Conservation (phyloP, 1,140 invertebrate species). For the Drosophila tsacasi region DNA sequence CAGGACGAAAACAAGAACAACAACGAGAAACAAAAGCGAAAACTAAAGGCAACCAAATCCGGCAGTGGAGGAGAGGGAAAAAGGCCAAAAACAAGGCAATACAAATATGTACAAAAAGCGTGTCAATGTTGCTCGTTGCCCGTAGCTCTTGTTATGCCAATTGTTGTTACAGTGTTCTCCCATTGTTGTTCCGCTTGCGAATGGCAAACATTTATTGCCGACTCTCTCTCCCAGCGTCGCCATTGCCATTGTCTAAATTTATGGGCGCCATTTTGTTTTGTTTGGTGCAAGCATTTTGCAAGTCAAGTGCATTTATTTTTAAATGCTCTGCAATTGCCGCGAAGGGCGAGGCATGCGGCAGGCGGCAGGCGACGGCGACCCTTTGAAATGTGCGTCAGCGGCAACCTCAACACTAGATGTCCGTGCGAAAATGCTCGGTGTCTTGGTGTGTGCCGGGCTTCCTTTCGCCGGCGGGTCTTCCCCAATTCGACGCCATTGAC, state of each 20-base stretch:
- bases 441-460: conserved; percentile 32
- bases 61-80: not conserved
- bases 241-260: conserved; percentile 69
- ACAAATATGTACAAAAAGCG: conserved; percentile 66
- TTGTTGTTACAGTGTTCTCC: conserved; percentile 28
- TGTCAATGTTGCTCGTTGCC: conserved; percentile 56
- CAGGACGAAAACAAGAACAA: conserved; percentile 6
- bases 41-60: conserved; percentile 19
- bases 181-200: conserved; percentile 42
- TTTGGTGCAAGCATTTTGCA: conserved; percentile 58
- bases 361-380: no score
- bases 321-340: conserved; percentile 50
- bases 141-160: conserved; percentile 48
- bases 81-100: conserved; percentile 23
- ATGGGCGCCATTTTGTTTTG: conserved; percentile 68
- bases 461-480: conserved; percentile 35
- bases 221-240: conserved; percentile 31
- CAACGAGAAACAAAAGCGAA: conserved; percentile 15
- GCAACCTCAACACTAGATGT: conserved; percentile 69
- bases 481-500: conserved; percentile 50
- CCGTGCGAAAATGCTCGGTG: conserved; percentile 15
- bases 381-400: conserved; percentile 65
- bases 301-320: conserved; percentile 79
- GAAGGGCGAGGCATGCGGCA: no score
- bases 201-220: conserved; percentile 76